phyloP scores from a whole-genome alignment of 2,797 vertebrate genomes.

The Notolepis coatsorum region DNA sequence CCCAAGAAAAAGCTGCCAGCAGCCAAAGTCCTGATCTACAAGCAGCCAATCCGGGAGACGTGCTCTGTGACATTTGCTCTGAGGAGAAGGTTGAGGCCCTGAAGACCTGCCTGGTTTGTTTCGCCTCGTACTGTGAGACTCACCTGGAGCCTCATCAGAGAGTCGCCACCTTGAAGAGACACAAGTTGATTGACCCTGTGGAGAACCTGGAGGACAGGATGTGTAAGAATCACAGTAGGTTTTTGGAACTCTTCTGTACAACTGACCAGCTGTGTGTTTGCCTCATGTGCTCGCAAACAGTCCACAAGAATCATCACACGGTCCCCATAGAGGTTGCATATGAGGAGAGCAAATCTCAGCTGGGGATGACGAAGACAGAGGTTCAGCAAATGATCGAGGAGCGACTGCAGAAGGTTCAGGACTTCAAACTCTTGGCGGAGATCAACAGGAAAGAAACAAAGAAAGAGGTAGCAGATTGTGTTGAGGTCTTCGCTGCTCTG shows the following conservation, averaged over 20 bases:
- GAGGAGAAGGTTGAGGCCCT: constrained; percentile 15
- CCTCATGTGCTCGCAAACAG: background rate
- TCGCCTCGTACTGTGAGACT: constrained; percentile 53
- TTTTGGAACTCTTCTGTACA: constrained; percentile 42
- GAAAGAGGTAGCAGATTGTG: constrained; percentile 10
- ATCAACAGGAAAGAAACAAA: constrained; percentile 6
- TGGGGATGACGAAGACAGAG: background rate
- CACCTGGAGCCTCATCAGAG: constrained; percentile 37
- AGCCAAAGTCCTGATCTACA: no score
- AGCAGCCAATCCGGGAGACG: background rate
- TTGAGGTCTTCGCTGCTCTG: constrained; percentile 35
- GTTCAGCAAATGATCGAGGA: constrained; percentile 11
- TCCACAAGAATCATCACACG: constrained; percentile 35
- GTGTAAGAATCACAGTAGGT: constrained; percentile 38
- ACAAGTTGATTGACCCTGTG: constrained; percentile 35
- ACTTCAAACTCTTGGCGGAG: constrained; percentile 2
- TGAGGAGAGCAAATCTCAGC: no score
- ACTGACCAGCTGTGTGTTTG: constrained; percentile 35
- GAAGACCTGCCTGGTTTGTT: constrained; percentile 32
- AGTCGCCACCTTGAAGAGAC: constrained; percentile 18
- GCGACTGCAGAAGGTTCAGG: constrained; percentile 20
- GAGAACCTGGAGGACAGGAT: constrained; percentile 30
- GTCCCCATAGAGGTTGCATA: constrained; percentile 38
- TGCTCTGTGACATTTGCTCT: constrained; percentile 43
- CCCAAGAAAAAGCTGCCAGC: constrained; percentile 1